Base-by-base conservation (phyloP, 2,797 vertebrate genomes). In the Aldrovandia affinis region DNA sequence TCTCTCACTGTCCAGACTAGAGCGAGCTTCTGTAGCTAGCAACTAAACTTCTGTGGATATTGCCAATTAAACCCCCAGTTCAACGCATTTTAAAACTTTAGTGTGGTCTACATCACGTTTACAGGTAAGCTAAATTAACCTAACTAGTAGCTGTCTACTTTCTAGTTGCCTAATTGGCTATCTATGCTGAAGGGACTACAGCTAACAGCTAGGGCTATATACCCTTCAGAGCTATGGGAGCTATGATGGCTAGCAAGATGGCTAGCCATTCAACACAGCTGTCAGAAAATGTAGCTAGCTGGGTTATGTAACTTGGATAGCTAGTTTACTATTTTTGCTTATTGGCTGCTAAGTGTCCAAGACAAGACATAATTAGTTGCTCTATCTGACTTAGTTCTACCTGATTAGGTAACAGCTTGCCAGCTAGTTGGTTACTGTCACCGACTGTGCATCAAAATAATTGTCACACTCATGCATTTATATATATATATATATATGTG, bases 21-120 rank as follows among this genome's bases (percentile, higher is more conserved):
- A 65, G 63, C 25, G n/a, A 63, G 30, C 7, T 63, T n/a, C 59
- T 63, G 65, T 15, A n/a, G 30, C 68, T 73, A 50, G 68, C 33
- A 39, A 33, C 68, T 25, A 22, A 22, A 73, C 33, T 22, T 10
- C 61, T 65, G n/a, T n/a, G 63, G 63, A 33, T 33, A 5, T 39
- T 73, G 36, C 2, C 20, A 42, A 73, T 83, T 83, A 20, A 33
- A 61, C 14, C 83, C 18, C 0, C 86, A 88, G 20, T 90, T 79
- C 33, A 50, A 14, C 33, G 57, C 42, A 36, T 44, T 83, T 57
- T 42, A 39, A 73, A 33, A 42, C 22, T 18, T 73, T 18, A 39
- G 14, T 39, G 30, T 39, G 61, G 30, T 30, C 0, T 12, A 14
- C 33, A 50, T 50, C 6, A 50, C 12, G 47, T 5, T 50, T 50